Percentiles rank a stretch among this genome's conserved stretches.
phyloP scores from a whole-genome alignment of 2,888 invertebrate species.

The Diarsia brunnea region DNA sequence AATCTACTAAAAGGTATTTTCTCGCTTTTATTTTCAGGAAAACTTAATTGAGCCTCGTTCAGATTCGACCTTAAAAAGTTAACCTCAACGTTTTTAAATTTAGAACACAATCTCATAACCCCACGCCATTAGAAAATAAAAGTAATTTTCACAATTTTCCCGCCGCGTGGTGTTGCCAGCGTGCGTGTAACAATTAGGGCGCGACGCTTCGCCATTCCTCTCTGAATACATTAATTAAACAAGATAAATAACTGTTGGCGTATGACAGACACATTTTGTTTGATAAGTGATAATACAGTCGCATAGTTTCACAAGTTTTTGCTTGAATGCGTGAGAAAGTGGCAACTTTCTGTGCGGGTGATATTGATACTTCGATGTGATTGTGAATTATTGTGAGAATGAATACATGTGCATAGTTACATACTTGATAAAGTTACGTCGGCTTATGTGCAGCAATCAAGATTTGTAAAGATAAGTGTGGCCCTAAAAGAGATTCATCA shows the following conservation, averaged over 20 bases:
- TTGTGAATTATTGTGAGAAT: constrained; percentile 32
- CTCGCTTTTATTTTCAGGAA: neutral
- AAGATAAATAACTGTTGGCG: constrained; percentile 68
- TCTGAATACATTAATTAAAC: constrained; percentile 69
- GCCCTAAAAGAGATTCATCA: neutral
- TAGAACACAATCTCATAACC: constrained; percentile 13
- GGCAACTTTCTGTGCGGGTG: constrained; percentile 47
- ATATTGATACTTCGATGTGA: constrained; percentile 44
- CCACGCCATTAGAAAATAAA: constrained; percentile 57
- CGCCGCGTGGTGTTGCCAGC: constrained; percentile 56
- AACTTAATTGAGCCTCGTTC: neutral
- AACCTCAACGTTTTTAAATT: constrained; percentile 14
- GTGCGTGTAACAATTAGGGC: constrained; percentile 78
- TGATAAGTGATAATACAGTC: constrained; percentile 58
- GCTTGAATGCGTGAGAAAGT: constrained; percentile 58
- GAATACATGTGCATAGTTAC: neutral
- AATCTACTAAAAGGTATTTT: neutral
- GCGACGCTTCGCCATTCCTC: constrained; percentile 72
- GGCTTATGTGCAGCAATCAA: neutral
- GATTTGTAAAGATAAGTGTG: neutral
- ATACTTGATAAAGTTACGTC: neutral
- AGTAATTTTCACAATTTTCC: constrained; percentile 58
- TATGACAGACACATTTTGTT: constrained; percentile 49
- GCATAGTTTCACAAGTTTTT: constrained; percentile 61
- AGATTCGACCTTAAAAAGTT: neutral